phyloP scores from a whole-genome alignment of 2,113 vertebrate genomes.

The Ammospiza nelsoni region DNA sequence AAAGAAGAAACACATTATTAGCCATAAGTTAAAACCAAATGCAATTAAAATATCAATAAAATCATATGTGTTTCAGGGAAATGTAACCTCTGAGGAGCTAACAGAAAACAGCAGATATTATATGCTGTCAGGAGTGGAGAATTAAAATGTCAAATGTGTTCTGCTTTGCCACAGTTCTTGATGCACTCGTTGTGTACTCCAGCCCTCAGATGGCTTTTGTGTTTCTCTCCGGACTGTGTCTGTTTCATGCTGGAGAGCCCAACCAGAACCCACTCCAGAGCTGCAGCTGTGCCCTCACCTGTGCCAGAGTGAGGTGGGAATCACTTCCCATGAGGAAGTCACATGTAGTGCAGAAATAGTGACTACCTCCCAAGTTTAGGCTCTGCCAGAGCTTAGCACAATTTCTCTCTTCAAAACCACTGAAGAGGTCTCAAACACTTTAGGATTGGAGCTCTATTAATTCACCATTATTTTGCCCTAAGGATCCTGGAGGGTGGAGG shows the following conservation, averaged over 20 bases:
- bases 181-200: accelerated
- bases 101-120: not conserved
- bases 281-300: not conserved
- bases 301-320: not conserved
- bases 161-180: not conserved
- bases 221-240: not conserved
- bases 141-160: not conserved
- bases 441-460: not conserved
- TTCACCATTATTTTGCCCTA: not conserved
- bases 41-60: not conserved
- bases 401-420: not conserved
- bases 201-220: not conserved
- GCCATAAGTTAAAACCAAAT: not conserved
- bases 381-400: not conserved
- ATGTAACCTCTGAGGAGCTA: not conserved
- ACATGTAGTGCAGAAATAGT: not conserved
- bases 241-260: not conserved
- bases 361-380: not conserved
- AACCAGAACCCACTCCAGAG: not conserved
- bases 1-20: not conserved
- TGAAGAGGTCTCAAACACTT: not conserved
- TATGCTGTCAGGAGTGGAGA: not conserved
- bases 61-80: not conserved
- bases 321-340: not conserved
- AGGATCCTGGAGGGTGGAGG: not conserved